These are phyloP conservation scores for Apostichopus japonicus DNA, from an alignment of 35 echinoderm and acorn worm genomes.

Conservation along the genomic window DNA sequence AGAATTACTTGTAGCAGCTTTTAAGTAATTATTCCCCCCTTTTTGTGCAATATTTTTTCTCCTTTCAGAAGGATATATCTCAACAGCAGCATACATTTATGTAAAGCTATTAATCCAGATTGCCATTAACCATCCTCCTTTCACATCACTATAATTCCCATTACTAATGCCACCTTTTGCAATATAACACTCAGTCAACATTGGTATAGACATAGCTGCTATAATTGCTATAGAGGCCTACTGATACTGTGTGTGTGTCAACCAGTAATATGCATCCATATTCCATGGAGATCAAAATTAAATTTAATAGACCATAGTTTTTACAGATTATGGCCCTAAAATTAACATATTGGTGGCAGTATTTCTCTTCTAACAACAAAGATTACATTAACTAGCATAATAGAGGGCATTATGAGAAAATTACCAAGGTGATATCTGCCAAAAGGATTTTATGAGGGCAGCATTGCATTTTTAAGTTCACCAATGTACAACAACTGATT, in stretches of 20 bases:
- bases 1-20: too few relatives aligned
- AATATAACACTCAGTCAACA: slow-evolving; percentile 4
- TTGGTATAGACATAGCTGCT: background rate
- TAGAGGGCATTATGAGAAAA: background rate
- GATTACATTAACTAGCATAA: background rate
- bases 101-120: too few relatives aligned
- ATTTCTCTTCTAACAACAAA: background rate
- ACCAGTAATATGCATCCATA: background rate
- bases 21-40: too few relatives aligned
- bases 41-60: too few relatives aligned
- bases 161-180: background rate
- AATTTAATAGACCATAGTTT: background rate
- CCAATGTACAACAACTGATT: background rate
- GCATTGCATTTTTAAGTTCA: background rate
- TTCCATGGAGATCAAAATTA: background rate
- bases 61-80: too few relatives aligned
- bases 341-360: background rate
- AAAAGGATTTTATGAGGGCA: background rate
- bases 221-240: background rate
- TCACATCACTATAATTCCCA: too few relatives aligned
- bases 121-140: too few relatives aligned
- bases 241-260: background rate
- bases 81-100: too few relatives aligned
- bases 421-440: background rate
- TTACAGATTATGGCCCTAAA: background rate